Evolutionary conservation across 1,140 invertebrate species (phyloP).

Genomic region (Phthorimaea operculella): DNA sequence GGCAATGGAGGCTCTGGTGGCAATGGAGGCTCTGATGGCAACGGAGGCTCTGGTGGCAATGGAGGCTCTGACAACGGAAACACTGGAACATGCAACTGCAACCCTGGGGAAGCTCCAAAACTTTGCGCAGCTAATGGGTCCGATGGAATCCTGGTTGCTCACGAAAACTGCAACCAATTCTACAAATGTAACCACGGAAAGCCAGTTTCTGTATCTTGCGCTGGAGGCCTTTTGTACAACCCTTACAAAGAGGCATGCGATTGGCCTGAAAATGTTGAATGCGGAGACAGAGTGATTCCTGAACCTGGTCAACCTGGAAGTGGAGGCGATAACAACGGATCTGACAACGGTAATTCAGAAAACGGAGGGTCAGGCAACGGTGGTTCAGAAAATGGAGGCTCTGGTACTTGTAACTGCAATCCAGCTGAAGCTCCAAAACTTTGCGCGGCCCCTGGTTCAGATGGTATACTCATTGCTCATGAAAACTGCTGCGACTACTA

Average conservation of each 20-base stretch:
- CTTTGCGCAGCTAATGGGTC: too few species aligned
- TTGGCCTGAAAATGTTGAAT: constrained; percentile 30
- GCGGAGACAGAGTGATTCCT: constrained; percentile 18
- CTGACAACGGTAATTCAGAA: constrained; percentile 7
- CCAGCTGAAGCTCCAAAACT: constrained; percentile 23
- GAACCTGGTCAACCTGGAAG: background rate
- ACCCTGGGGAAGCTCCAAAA: too few species aligned
- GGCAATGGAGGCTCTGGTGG: too few species aligned
- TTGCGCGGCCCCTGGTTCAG: constrained; percentile 20
- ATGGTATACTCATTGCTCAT: constrained; percentile 14
- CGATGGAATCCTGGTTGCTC: constrained; percentile 20
- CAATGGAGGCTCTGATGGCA: too few species aligned
- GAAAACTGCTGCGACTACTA: background rate
- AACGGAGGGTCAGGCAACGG: background rate
- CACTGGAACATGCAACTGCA: too few species aligned
- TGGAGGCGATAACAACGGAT: background rate
- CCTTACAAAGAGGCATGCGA: constrained; percentile 68
- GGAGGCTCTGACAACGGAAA: too few species aligned
- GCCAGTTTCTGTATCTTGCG: constrained; percentile 16
- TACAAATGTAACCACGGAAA: constrained; percentile 23
- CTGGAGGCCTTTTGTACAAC: constrained; percentile 66
- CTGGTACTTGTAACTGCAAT: constrained; percentile 12
- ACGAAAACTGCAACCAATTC: constrained; percentile 33
- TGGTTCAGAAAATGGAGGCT: too few species aligned
- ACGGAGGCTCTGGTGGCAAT: constrained; percentile 16